phyloP scores from a whole-genome alignment of 2,797 vertebrate genomes.

The Antennarius maculatus region DNA sequence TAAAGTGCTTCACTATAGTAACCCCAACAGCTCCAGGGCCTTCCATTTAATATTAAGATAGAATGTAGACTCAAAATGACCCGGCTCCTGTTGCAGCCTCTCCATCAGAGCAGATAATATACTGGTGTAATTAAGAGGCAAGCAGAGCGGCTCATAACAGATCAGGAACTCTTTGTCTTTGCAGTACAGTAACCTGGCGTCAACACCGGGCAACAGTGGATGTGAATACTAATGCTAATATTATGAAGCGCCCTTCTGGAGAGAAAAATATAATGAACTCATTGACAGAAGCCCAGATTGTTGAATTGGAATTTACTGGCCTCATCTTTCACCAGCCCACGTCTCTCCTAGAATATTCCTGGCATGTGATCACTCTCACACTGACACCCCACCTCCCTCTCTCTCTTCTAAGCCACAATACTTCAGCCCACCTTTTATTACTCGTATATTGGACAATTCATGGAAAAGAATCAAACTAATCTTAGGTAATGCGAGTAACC shows the following conservation, averaged over 20 bases:
- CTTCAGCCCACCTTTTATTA: constrained; percentile 6
- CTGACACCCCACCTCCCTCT: not conserved
- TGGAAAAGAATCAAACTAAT: not conserved
- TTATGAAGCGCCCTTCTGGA: constrained; percentile 38
- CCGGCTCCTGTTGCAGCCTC: constrained; percentile 42
- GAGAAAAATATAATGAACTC: constrained; percentile 43
- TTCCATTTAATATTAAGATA: constrained; percentile 21
- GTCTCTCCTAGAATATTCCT: constrained; percentile 25
- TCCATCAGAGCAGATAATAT: constrained; percentile 57
- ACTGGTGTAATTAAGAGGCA: constrained; percentile 64
- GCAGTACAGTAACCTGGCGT: constrained; percentile 51
- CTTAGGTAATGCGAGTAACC: not conserved
- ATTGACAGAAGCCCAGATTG: constrained; percentile 36
- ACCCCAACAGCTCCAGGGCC: constrained; percentile 1
- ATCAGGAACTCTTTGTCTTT: constrained; percentile 53
- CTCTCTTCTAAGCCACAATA: constrained; percentile 13
- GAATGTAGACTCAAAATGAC: constrained; percentile 43
- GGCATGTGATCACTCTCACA: constrained; percentile 30
- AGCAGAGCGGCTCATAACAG: constrained; percentile 46
- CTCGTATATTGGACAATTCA: not conserved
- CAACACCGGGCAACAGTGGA: constrained; percentile 40
- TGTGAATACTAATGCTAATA: constrained; percentile 64
- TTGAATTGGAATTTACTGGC: constrained; percentile 43
- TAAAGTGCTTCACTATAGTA: constrained; percentile 12
- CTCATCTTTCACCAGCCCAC: constrained; percentile 44